Evolutionary conservation across 2,113 vertebrate genomes (phyloP).

Genomic region (Scophthalmus maximus): DNA sequence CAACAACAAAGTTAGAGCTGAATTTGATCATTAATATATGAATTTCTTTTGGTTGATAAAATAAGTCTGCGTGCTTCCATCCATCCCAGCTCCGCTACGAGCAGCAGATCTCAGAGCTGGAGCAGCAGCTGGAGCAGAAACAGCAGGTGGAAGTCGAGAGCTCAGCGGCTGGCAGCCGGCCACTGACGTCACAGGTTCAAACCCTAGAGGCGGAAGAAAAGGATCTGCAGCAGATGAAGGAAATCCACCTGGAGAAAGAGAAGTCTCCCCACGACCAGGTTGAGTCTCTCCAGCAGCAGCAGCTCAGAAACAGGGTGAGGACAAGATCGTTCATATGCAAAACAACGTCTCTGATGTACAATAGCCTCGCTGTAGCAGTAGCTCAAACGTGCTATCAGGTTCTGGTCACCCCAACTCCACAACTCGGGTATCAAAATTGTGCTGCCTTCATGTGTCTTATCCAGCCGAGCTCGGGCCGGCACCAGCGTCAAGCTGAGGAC

Average conservation of each 20-base stretch:
- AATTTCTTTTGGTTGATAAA: too few relatives aligned
- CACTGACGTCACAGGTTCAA: constrained; percentile 46
- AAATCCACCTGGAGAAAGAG: constrained; percentile 75
- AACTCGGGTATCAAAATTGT: too few relatives aligned
- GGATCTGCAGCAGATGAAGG: constrained; percentile 80
- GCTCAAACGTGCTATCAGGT: too few relatives aligned
- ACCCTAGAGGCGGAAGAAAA: constrained; percentile 82
- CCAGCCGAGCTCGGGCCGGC: constrained; percentile 69
- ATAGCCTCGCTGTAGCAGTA: too few relatives aligned
- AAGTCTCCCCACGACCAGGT: constrained; percentile 67
- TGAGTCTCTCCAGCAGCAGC: constrained; percentile 82
- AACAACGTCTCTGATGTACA: too few relatives aligned
- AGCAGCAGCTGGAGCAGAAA: constrained; percentile 83
- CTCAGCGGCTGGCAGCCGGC: constrained; percentile 1
- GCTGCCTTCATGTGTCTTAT: too few relatives aligned
- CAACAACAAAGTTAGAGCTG: too few relatives aligned
- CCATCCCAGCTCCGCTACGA: constrained; percentile 92
- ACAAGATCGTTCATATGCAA: background rate
- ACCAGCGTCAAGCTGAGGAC: constrained; percentile 79
- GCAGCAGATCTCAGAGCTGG: constrained; percentile 87
- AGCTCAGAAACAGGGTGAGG: constrained; percentile 79
- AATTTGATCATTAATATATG: background rate
- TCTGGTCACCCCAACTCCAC: too few relatives aligned
- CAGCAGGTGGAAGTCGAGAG: constrained; percentile 57
- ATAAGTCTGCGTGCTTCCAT: too few relatives aligned